Evolutionary conservation across 2,113 vertebrate species (phyloP), one percentile per base, ranked within the genome.

Genomic region (Holacanthus passer): DNA sequence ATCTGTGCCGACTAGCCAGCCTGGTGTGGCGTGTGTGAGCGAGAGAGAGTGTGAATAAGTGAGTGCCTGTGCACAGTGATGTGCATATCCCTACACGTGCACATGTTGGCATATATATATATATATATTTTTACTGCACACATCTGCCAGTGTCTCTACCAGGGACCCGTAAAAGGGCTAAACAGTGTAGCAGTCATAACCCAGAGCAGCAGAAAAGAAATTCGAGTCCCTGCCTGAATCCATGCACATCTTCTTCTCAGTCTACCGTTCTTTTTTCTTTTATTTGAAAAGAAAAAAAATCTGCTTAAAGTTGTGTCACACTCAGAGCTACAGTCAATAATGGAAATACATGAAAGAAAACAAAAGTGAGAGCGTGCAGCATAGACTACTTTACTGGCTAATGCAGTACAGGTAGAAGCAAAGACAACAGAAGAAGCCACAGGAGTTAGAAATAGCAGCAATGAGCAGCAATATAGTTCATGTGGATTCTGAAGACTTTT

Each of bases 71-170:
- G 62, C 55, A 68, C 74, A 63, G 52, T 19, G 29, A 68, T 43
- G 68, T 74, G 84, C 62, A 79, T 59, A 78, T 60, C 45, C 50
- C 20, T 63, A 67, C 66, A 60, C 68, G 62, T 67, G 79, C 64
- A 53, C 41, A 76, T 58, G 59, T 60, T 78, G 68, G 63, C 41
- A n/a, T n/a, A n/a, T 74, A 56, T 73, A 95, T 95, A 55, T 50
- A 95, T 95, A 95, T 96, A 55, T 95, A 96, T 95, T 96, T 97
- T 97, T 97, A 97, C 95, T 95, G 96, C 93, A 90, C 95, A 96
- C 96, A 98, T 96, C 97, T 98, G 97, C 96, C 95, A 94, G 94
- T 93, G 88, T 91, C 93, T 96, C 94, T 97, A 92, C 96, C 86
- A 95, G 97, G 96, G 96, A 96, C 94, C 96, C 82, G 94, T 98